Base-by-base conservation (phyloP, 2,888 invertebrate species). In the Tethea ocularis region DNA sequence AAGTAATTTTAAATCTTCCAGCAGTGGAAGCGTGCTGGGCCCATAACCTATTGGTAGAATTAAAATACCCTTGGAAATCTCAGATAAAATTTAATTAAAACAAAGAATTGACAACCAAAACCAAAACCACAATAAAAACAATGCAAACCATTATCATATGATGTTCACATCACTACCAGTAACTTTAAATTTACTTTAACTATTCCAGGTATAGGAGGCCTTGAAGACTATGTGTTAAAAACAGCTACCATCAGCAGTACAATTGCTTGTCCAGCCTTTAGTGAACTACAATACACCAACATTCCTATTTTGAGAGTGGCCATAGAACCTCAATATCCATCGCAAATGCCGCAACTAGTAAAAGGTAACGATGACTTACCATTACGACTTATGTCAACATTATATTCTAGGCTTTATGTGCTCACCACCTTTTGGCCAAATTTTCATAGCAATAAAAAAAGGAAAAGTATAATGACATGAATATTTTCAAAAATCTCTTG, bases 271-370 rank as follows among this genome's bases (percentile, higher is more conserved):
- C 97, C 98, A 0, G 95, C 99, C 0, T 98, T 99, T 78, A 96
- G 96, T 56, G 98, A 98, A 79, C 91, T 97, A 62, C 95, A 95
- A 51, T 93, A 95, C 7, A 94, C 96, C 60, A 96, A 96, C 0
- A 96, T 96, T 3, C 99, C 99, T 0, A 98, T 99, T 62, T 93
- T 99, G 1, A 94, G 98, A 63, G 99, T 99, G 1, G 98, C 99
- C 0, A 94, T 99, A 11, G 98, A 99, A 86, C 97, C 99, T 0
- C 94, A 94, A 0, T 95, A 96, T 82, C 95, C 97, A 0, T 94
- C 95, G 57, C 97, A 99, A 75, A 94, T 99, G 87, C 94, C 96
- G 0, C 94, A 95, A 71, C 81, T 97, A 53, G 93, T 96, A 0
- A 95, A 95, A 81, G 96, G 93, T 93, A 62, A 60, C 52, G 56